Conservation (phyloP, 2,888 invertebrate genomes). For the Antheraea assamensis region DNA sequence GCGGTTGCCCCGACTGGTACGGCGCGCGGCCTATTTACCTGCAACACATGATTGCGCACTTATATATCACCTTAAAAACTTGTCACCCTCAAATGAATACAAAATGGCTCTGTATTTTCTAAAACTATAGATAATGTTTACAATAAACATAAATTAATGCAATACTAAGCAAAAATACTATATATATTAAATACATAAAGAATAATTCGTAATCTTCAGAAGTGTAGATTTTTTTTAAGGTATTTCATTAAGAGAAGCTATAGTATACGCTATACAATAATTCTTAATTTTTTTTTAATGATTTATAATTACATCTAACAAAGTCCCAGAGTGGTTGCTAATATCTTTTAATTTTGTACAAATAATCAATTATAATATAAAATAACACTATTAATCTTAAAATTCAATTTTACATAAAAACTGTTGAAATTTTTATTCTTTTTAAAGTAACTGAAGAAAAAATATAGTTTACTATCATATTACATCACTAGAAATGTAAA, state of each 20-base stretch:
- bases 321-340: background rate
- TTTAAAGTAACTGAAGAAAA: background rate
- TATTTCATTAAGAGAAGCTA: too few relatives aligned
- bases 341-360: background rate
- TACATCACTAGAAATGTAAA: background rate
- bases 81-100: background rate
- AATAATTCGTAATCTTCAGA: too few relatives aligned
- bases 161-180: too few relatives aligned
- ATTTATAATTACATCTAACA: too few relatives aligned
- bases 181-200: too few relatives aligned
- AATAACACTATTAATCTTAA: background rate
- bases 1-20: constrained; percentile 66
- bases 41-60: constrained; percentile 31
- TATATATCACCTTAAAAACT: background rate
- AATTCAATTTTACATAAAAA: background rate
- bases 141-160: too few relatives aligned
- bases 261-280: too few relatives aligned
- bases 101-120: background rate
- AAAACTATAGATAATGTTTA: too few relatives aligned
- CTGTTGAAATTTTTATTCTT: background rate
- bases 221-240: too few relatives aligned
- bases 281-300: too few relatives aligned
- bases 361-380: background rate
- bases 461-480: background rate
- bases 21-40: constrained; percentile 53